phyloP scores from a whole-genome alignment of 2,888 invertebrate species.

The Deilephila elpenor region DNA sequence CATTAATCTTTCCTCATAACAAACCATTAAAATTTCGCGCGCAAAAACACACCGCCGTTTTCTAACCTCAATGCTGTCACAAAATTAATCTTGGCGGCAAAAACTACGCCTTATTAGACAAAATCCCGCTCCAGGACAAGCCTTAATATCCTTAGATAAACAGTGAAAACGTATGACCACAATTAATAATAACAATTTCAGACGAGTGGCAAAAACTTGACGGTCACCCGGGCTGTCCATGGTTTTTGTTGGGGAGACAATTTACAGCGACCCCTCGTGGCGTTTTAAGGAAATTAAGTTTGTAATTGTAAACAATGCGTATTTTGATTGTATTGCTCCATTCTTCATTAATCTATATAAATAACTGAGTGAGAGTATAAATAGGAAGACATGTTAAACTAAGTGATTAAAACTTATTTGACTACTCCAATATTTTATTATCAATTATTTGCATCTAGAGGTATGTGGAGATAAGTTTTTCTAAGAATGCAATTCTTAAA shows the following conservation, averaged over 20 bases:
- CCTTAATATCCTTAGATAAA: constrained; percentile 74
- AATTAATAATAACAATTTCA: constrained; percentile 79
- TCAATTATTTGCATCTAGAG: too few relatives aligned
- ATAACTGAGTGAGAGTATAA: too few relatives aligned
- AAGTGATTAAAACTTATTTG: not conserved
- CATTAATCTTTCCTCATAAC: not conserved
- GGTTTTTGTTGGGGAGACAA: constrained; percentile 44
- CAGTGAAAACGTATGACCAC: constrained; percentile 73
- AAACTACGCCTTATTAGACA: constrained; percentile 79
- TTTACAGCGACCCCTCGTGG: constrained; percentile 32
- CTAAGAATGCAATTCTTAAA: too few relatives aligned
- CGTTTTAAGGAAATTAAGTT: constrained; percentile 71
- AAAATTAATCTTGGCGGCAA: constrained; percentile 68
- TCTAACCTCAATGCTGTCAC: constrained; percentile 53
- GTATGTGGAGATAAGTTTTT: not conserved
- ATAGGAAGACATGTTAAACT: too few relatives aligned
- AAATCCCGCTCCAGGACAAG: constrained; percentile 59
- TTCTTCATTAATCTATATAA: too few relatives aligned
- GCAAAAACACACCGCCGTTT: constrained; percentile 48
- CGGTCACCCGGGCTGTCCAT: constrained; percentile 40
- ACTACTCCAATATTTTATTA: not conserved
- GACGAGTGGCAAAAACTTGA: constrained; percentile 66
- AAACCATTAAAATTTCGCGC: constrained; percentile 39
- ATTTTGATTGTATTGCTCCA: not conserved
- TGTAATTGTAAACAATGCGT: not conserved